Base-by-base conservation (phyloP, 2,113 vertebrate species). In the Stegastes partitus region DNA sequence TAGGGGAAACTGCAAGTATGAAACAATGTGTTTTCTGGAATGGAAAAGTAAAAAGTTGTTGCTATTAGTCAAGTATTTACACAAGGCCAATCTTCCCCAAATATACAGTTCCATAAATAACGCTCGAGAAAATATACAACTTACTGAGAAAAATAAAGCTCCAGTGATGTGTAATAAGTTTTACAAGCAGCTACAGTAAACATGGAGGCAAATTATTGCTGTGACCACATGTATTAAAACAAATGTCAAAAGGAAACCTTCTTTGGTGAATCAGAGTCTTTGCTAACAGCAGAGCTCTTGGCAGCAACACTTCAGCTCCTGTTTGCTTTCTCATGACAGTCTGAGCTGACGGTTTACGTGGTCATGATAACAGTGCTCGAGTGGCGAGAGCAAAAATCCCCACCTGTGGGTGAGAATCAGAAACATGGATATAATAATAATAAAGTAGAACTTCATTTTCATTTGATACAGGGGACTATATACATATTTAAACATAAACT, bases 71-170 rank as follows among this genome's bases (percentile, higher is more conserved):
- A 72, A 75, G 50, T 76, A 87, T 91, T 79, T 87, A 86, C 83
- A 91, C n/a, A 63, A 84, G 71, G 74, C 67, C 39, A 50, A 79
- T 42, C 11, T 69, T 59, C 75, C 58, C 79, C 76, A 77, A 81
- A 86, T 87, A 79, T 89, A 83, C 87, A 92, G 65, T 68, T 75
- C 87, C 8, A 92, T 94, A 93, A 94, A 94, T 93, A 94, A 86
- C 1, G 57, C 68, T 73, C 53, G 77, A 74, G 57, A 76, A 81
- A 92, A 89, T 88, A 81, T 80, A 92, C 77, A 90, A 57, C 71
- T 59, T 77, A 26, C 28, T 75, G 72, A 65, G 51, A 78, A 82
- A 70, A 66, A 82, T 74, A 81, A 84, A 86, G 90, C 87, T 91
- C 91, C 89, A 93, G 89, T 92, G 89, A 91, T 63, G 55, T 77